Conservation (phyloP, 1,140 invertebrate species). For the Bombus pyrosoma region DNA sequence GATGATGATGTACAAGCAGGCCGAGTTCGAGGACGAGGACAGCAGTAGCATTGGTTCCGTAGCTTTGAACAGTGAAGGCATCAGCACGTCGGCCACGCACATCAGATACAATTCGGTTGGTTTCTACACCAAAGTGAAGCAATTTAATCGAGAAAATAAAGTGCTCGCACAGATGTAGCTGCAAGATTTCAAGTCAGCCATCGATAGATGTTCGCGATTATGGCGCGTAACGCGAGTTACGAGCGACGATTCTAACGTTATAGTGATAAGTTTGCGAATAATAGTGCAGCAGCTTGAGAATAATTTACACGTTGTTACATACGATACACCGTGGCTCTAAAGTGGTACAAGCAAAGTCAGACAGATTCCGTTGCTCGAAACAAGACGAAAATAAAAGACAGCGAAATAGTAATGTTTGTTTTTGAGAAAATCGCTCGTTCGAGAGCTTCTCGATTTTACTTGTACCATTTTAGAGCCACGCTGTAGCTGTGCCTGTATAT, state of each 20-base stretch:
- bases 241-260: not conserved
- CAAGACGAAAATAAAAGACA: not conserved
- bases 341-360: not conserved
- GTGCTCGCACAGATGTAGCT: not conserved
- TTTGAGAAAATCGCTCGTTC: not conserved
- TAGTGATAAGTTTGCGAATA: not conserved
- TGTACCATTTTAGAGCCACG: no score
- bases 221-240: not conserved
- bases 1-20: conserved; percentile 94
- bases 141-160: not conserved
- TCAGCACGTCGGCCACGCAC: conserved; percentile 89
- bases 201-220: not conserved
- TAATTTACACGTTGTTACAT: not conserved
- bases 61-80: conserved; percentile 85
- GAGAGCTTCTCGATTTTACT: not conserved
- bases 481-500: not conserved
- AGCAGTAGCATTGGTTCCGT: conserved; percentile 92
- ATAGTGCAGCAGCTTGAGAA: not conserved
- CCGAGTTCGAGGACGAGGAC: conserved; percentile 92
- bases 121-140: conserved; percentile 22
- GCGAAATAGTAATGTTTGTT: no score
- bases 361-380: not conserved
- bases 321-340: not conserved
- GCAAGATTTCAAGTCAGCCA: not conserved
- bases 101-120: conserved; percentile 91